Base-by-base conservation (phyloP, 2,888 invertebrate genomes). In the Branchipolynoe longqiensis region DNA sequence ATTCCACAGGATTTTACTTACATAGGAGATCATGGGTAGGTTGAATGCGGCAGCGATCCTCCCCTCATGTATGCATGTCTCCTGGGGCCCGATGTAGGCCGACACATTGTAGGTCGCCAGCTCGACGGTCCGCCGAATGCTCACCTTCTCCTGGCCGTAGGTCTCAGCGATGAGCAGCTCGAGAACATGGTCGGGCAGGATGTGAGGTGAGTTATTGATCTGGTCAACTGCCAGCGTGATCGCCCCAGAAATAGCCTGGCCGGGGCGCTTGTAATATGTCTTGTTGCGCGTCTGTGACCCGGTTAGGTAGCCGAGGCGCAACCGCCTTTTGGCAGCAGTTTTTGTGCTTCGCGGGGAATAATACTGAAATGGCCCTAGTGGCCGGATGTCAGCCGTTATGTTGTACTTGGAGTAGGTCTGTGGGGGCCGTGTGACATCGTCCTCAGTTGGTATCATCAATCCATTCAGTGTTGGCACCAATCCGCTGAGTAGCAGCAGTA, bases 21-120 rank as follows among this genome's bases (percentile, higher is more conserved):
- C 98, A 93, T 98, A 98, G 89, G 98, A 98, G 92, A 98, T 97
- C 98, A 98, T 98, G 4, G 98, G 98, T 78, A 98, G 94, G 94
- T 98, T 98, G 94, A 98, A 98, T 64, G 98, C 97, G 0, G 98
- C 97, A 0, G 98, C 98, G 96, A 98, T 97, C 89, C 97, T 96
- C 0, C 97, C 98, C 94, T 98, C 98, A 93, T 98, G 97, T 28
- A 97, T 96, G 93, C 98, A 93, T 0, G 97, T 97, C 93, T 97
- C 97, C 92, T 97, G 97, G 0, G 97, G 97, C 0, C 98, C 98
- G 90, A 98, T 97, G 93, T 97, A 98, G 48, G 96, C 98, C 1
- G 97, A 96, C 84, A 98, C 96, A 91, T 97, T 97, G 82, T 96
- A 96, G 96, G 97, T 97, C 62, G 98, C 94, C 28, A 96, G 95